Conservation (phyloP, 2,113 vertebrate species). For the Agelaius tricolor region DNA sequence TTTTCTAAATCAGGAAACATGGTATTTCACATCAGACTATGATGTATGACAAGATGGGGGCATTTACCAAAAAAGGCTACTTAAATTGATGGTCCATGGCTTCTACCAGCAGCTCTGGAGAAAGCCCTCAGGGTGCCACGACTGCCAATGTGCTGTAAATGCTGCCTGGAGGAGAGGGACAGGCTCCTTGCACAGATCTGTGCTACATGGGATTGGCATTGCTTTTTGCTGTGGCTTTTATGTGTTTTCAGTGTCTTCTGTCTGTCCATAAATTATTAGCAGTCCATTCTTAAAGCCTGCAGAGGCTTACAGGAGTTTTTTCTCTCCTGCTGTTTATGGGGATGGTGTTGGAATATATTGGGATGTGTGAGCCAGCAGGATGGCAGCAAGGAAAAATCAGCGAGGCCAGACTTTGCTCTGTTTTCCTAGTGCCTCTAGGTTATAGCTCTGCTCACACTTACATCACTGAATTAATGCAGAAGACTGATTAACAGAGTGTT, state of each 20-base stretch:
- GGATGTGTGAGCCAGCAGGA: background rate
- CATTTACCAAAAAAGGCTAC: background rate
- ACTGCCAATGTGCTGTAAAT: background rate
- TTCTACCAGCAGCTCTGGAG: background rate
- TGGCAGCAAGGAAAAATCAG: background rate
- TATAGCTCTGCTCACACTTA: background rate
- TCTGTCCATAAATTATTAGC: background rate
- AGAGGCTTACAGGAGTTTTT: background rate
- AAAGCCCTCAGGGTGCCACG: rapidly evolving
- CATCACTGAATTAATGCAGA: background rate
- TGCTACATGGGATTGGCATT: rapidly evolving
- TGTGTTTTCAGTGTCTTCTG: background rate
- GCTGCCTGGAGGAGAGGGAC: background rate
- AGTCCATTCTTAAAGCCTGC: background rate
- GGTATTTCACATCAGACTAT: background rate
- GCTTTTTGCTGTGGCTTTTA: background rate
- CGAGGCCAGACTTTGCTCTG: background rate
- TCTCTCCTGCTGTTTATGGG: background rate
- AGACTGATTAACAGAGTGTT: background rate
- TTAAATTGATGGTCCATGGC: background rate
- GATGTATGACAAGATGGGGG: background rate
- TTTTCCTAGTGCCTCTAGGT: background rate
- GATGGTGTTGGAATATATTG: background rate
- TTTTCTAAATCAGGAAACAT: background rate
- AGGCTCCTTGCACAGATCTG: background rate